phyloP scores from a whole-genome alignment of 2,797 vertebrate genomes.

The Megalops cyprinoides region DNA sequence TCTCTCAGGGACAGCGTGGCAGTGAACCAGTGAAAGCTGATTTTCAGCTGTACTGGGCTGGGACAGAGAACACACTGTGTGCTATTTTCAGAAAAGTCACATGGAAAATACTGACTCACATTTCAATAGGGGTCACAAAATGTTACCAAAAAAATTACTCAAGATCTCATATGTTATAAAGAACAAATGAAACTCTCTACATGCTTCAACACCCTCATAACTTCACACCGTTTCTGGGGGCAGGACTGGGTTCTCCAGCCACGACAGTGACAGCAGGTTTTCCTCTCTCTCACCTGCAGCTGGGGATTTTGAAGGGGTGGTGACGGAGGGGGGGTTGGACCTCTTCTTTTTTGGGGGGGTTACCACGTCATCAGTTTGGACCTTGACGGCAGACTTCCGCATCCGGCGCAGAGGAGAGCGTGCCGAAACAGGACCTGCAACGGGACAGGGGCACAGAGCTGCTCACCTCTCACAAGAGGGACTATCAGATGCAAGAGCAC shows the following conservation, averaged over 20 bases:
- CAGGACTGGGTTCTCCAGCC: not conserved
- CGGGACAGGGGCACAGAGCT: not conserved
- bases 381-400: slow-evolving; percentile 45
- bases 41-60: no score
- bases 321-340: slow-evolving; percentile 12
- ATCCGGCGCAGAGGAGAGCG: slow-evolving; percentile 59
- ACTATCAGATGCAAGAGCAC: not conserved
- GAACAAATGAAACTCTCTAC: no score
- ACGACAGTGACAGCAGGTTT: not conserved
- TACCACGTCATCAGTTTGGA: slow-evolving; percentile 22
- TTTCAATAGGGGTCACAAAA: no score
- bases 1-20: no score
- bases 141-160: no score
- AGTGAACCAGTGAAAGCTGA: no score
- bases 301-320: not conserved
- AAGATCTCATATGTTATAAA: no score
- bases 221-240: not conserved
- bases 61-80: no score
- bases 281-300: not conserved
- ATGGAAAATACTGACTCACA: no score
- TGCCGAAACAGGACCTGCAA: not conserved
- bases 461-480: not conserved
- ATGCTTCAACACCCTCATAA: no score
- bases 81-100: no score
- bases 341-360: slow-evolving; percentile 28